Base-by-base conservation (phyloP, 1,140 invertebrate species). In the Heliothis virescens region DNA sequence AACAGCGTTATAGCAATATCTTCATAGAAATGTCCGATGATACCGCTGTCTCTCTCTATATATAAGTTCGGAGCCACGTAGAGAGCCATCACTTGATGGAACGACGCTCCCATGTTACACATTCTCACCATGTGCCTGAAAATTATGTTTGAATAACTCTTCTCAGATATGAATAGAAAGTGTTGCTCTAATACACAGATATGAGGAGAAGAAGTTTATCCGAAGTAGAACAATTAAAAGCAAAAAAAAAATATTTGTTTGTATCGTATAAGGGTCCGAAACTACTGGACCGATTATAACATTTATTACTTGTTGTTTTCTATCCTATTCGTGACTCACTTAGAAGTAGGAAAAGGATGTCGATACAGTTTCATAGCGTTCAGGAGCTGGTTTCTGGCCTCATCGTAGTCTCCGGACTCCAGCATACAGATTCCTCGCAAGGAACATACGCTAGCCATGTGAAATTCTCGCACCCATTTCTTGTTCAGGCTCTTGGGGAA, bases 341-440 rank as follows among this genome's bases (percentile, higher is more conserved):
- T 85, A 9, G 86, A 79, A 16, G 81, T 83, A 2, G 91, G 90
- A 65, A 95, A 88, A 1, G 95, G 95, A 52, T 95, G 90, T 13
- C 83, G 80, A 48, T 96, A 89, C 11, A 96, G 90, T 81, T 95
- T 94, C 81, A 95, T 91, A 9, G 96, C 95, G 82, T 95, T 91
- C 2, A 95, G 90, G 29, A 96, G 83, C 62, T 96, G 95, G 50
- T 84, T 92, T 7, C 86, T 90, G 3, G 92, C 89, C 50, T 96
- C 91, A 50, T 94, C 95, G 0, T 96, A 76, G 48, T 95, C 95
- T 0, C 94, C 93, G 16, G 95, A 96, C 79, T 96, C 95, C 16
- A 96, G 82, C 83, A 96, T 95, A 10, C 95, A 95, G 10, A 85
- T 89, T 10, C 91, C 90, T 29, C 90, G 83, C 55, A 86, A 47